phyloP scores from a whole-genome alignment of 2,888 invertebrate genomes.

The Arrhopalites spinosus region DNA sequence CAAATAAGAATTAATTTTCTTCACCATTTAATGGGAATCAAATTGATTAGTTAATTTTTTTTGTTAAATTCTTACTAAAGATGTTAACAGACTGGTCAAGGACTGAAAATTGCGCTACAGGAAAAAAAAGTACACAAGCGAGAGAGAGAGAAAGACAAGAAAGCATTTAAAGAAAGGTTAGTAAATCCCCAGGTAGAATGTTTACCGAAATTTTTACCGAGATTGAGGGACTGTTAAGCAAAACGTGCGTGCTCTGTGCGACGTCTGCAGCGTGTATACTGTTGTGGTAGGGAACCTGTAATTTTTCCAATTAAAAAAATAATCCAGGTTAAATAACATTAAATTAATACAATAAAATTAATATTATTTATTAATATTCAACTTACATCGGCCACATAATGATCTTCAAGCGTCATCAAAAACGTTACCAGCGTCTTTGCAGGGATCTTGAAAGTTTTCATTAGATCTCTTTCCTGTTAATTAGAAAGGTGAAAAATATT shows the following conservation, averaged over 20 bases:
- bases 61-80: no score
- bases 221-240: slow-evolving; percentile 93
- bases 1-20: no score
- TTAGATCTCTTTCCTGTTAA: slow-evolving; percentile 76
- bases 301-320: background rate
- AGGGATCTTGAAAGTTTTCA: slow-evolving; percentile 91
- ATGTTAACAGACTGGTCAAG: no score
- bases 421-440: slow-evolving; percentile 93
- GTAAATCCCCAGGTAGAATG: slow-evolving; percentile 20
- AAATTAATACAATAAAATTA: no score
- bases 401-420: slow-evolving; percentile 96
- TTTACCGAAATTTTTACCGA: slow-evolving; percentile 65
- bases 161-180: background rate
- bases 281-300: slow-evolving; percentile 90
- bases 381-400: slow-evolving; percentile 87
- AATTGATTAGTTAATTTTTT: no score
- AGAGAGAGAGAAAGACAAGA: slow-evolving; percentile 1
- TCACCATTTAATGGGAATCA: no score
- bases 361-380: no score
- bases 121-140: background rate
- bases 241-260: slow-evolving; percentile 94
- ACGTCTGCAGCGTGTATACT: slow-evolving; percentile 98
- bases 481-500: slow-evolving; percentile 18
- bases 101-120: no score
- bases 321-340: no score